Evolutionary conservation across 2,113 vertebrate genomes (phyloP).

Genomic region (Solea solea): DNA sequence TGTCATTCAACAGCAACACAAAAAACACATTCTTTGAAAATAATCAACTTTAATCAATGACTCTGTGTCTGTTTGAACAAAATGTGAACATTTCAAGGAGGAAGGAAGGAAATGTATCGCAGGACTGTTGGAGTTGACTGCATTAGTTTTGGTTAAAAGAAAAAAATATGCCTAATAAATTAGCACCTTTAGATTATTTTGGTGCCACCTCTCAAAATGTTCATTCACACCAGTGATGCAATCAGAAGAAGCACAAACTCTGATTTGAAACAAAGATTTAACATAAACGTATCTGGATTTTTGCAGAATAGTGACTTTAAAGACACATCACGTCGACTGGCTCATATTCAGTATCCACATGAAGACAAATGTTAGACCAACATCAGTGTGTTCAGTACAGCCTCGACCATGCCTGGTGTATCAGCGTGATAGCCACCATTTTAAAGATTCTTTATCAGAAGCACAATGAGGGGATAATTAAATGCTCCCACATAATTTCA

Average conservation of each 20-base stretch:
- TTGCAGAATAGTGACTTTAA: neutral
- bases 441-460: conserved; percentile 6
- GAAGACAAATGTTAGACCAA: neutral
- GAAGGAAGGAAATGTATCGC: neutral
- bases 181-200: neutral
- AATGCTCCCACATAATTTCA: neutral
- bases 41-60: neutral
- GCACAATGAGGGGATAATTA: neutral
- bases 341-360: neutral
- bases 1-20: neutral
- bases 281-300: neutral
- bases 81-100: neutral
- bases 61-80: neutral
- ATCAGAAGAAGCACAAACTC: neutral
- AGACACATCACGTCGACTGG: neutral
- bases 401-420: neutral
- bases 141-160: neutral
- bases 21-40: neutral
- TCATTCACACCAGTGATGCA: neutral
- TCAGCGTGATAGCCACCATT: neutral
- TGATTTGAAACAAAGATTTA: neutral
- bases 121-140: neutral
- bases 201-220: neutral
- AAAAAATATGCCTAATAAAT: neutral
- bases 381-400: neutral